Evolutionary conservation across 1,140 invertebrate species (phyloP).

Genomic region (Eumaeus atala): DNA sequence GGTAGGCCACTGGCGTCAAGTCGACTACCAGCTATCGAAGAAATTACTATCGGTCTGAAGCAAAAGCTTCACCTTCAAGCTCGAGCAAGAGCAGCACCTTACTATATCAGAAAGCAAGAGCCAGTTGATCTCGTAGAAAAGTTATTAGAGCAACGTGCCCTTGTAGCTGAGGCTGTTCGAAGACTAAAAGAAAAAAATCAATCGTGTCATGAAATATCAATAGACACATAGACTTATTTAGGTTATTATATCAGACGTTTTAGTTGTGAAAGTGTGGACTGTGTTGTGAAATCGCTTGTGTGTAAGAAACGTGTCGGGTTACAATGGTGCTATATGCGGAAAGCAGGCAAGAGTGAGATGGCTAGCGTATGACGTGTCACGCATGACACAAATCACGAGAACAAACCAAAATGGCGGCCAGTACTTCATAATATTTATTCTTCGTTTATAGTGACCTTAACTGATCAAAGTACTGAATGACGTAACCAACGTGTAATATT

Average conservation of each 20-base stretch:
- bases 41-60: slow-evolving; percentile 65
- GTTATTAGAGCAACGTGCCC: slow-evolving; percentile 64
- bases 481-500: slow-evolving; percentile 62
- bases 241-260: slow-evolving; percentile 63
- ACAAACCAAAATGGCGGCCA: slow-evolving; percentile 69
- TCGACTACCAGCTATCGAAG: slow-evolving; percentile 63
- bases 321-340: slow-evolving; percentile 74
- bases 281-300: slow-evolving; percentile 74
- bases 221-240: slow-evolving; percentile 65
- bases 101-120: slow-evolving; percentile 71
- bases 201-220: slow-evolving; percentile 66
- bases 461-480: slow-evolving; percentile 73
- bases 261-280: slow-evolving; percentile 72
- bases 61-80: slow-evolving; percentile 71
- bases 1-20: slow-evolving; percentile 45
- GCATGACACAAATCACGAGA: slow-evolving; percentile 69
- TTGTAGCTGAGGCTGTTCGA: slow-evolving; percentile 66
- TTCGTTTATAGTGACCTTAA: slow-evolving; percentile 71
- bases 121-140: slow-evolving; percentile 69
- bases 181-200: slow-evolving; percentile 69
- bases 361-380: slow-evolving; percentile 66
- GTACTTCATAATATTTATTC: slow-evolving; percentile 73
- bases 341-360: slow-evolving; percentile 64
- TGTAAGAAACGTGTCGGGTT: slow-evolving; percentile 73
- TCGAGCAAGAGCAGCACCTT: slow-evolving; percentile 65